Conservation (phyloP, 2,888 invertebrate species). For the Volucella zonaria region DNA sequence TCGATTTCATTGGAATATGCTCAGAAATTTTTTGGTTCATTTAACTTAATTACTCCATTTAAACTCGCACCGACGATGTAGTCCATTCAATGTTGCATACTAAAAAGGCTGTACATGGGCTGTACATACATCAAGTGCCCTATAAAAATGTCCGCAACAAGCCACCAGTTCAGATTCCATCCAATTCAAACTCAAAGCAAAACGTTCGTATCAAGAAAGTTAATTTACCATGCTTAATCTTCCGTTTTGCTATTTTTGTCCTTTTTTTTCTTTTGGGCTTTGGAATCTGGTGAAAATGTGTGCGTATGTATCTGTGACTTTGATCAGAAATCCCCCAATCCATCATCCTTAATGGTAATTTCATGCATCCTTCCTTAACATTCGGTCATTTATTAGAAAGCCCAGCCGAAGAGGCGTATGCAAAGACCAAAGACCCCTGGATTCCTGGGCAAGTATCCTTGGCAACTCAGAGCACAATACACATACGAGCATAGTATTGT, state of each 20-base stretch:
- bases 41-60: slow-evolving; percentile 52
- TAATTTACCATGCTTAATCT: slow-evolving; percentile 71
- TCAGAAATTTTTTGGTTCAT: slow-evolving; percentile 49
- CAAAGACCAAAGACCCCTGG: slow-evolving; percentile 39
- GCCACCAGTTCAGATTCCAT: slow-evolving; percentile 14
- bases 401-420: slow-evolving; percentile 49
- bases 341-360: slow-evolving; percentile 72
- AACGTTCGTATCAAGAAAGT: slow-evolving; percentile 61
- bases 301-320: slow-evolving; percentile 49
- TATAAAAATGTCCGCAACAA: slow-evolving; percentile 44
- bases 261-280: slow-evolving; percentile 21
- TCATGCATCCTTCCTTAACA: slow-evolving; percentile 71
- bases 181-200: slow-evolving; percentile 13
- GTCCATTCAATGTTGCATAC: slow-evolving; percentile 40
- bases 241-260: slow-evolving; percentile 33
- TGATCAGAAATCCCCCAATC: slow-evolving; percentile 57
- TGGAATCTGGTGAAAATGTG: slow-evolving; percentile 33
- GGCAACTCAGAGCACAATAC: slow-evolving; percentile 39
- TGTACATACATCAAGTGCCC: slow-evolving; percentile 11
- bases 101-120: background rate
- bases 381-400: slow-evolving; percentile 64
- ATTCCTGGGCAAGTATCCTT: slow-evolving; percentile 36
- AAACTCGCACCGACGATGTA: slow-evolving; percentile 11
- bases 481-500: slow-evolving; percentile 10
- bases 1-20: background rate